Evolutionary conservation across 2,113 vertebrate species (phyloP), one percentile per base, ranked within the genome.

Genomic region (Peucedramus taeniatus): DNA sequence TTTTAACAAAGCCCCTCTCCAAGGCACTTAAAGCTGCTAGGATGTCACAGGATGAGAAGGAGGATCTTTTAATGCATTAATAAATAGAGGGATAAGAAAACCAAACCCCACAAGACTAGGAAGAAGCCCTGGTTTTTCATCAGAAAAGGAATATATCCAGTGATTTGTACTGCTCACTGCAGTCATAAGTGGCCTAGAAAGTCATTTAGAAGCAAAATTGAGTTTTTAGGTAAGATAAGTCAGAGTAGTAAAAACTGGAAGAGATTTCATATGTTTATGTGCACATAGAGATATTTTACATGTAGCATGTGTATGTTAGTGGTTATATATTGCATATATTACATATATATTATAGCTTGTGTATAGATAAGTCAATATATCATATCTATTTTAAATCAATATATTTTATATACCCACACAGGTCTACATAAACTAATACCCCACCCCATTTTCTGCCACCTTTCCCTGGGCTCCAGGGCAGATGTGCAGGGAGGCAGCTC

Each of bases 11-110:
- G 44, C 42, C 51, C 64, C 44, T 79, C 56, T 93, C 53, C 51
- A 49, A 79, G 40, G 44, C 84, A 82, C 61, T 87, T 82, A 87
- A 59, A 82, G 81, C 84, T 30, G 11, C 81, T 66, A 75, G 51
- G 30, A 54, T 89, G 51, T 63, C 69, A 70, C 64, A 66, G 64
- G 60, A 82, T 54, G 53, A 95, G 50, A 83, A 5, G 18, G 22
- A 90, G 23, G 33, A 93, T 93, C 72, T 42, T 91, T 93, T 94
- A 91, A 95, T 64, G 24, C 77, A 84, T 84, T 84, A 84, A 53
- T 82, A 91, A 87, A 47, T 23, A 71, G 30, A 54, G 10, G 18
- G 60, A 87, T 90, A 26, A 87, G 84, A 87, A 40, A 8, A 1
- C 3, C 37, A 15, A 82, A 77, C 8, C 57, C 30, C 49, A 31